Percentiles rank a stretch among this genome's conserved stretches.
phyloP scores from a whole-genome alignment of 1,140 invertebrate species.

The Calycopis cecrops region DNA sequence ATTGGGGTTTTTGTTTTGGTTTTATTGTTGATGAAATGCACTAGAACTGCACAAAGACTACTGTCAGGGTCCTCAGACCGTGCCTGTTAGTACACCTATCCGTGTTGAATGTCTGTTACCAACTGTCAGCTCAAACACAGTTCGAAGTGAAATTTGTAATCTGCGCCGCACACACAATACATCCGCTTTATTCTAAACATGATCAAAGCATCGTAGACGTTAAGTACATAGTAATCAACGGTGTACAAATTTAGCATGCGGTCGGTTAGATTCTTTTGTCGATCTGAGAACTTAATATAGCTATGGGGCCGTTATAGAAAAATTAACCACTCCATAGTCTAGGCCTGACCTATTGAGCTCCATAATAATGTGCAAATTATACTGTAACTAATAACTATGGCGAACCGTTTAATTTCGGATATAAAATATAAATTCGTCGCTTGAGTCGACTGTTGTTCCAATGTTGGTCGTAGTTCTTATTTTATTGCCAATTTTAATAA shows the following conservation, averaged over 20 bases:
- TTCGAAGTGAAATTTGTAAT: slow-evolving; percentile 40
- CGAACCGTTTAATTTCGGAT: neutral
- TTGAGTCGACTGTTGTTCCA: too few relatives aligned
- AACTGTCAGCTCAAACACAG: slow-evolving; percentile 41
- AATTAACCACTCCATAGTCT: neutral
- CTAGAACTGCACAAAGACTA: too few relatives aligned
- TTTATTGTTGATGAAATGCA: too few relatives aligned
- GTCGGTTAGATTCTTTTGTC: slow-evolving; percentile 31
- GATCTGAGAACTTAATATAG: neutral
- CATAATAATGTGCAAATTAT: too few relatives aligned
- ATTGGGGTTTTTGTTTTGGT: too few relatives aligned
- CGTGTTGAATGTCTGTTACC: slow-evolving; percentile 34
- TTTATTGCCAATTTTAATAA: too few relatives aligned
- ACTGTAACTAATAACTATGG: too few relatives aligned
- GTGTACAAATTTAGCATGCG: slow-evolving; percentile 41
- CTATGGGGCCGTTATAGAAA: neutral
- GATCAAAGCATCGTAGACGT: slow-evolving; percentile 39
- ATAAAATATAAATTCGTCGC: neutral
- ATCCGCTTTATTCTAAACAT: slow-evolving; percentile 60
- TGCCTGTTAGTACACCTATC: slow-evolving; percentile 21
- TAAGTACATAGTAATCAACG: slow-evolving; percentile 33
- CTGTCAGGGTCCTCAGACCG: too few relatives aligned
- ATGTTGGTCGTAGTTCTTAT: too few relatives aligned
- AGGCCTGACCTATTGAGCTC: neutral
- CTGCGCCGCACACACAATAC: slow-evolving; percentile 53